Evolutionary conservation across 2,113 vertebrate genomes (phyloP).

Genomic region (Thalassarche chlororhynchos): DNA sequence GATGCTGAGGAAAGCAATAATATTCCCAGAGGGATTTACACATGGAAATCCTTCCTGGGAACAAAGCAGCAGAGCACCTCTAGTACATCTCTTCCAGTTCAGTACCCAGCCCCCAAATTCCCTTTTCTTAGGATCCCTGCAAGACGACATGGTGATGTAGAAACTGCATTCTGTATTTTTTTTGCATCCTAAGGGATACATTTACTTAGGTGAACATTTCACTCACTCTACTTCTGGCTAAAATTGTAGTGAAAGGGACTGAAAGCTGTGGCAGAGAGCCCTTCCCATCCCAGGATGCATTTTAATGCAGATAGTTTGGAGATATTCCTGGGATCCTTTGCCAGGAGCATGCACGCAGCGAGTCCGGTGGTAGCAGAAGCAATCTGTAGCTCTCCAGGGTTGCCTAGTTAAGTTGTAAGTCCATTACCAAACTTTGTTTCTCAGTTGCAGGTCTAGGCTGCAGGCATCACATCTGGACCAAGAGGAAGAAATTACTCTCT

Average conservation of each 20-base stretch:
- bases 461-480: background rate
- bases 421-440: background rate
- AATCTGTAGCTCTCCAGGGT: background rate
- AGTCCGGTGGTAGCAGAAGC: background rate
- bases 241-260: background rate
- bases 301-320: background rate
- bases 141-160: background rate
- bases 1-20: background rate
- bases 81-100: background rate
- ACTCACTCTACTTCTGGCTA: background rate
- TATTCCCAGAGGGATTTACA: background rate
- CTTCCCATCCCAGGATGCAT: background rate
- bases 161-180: background rate
- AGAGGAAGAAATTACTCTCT: background rate
- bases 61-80: background rate
- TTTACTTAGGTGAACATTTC: background rate
- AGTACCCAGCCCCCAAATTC: background rate
- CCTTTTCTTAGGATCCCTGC: background rate
- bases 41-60: background rate
- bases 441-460: background rate
- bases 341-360: background rate
- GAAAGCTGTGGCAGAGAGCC: background rate
- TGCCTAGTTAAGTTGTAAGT: background rate
- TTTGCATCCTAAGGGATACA: background rate
- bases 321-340: background rate